phyloP scores from a whole-genome alignment of 2,888 invertebrate species.

The Epirrita christyi region DNA sequence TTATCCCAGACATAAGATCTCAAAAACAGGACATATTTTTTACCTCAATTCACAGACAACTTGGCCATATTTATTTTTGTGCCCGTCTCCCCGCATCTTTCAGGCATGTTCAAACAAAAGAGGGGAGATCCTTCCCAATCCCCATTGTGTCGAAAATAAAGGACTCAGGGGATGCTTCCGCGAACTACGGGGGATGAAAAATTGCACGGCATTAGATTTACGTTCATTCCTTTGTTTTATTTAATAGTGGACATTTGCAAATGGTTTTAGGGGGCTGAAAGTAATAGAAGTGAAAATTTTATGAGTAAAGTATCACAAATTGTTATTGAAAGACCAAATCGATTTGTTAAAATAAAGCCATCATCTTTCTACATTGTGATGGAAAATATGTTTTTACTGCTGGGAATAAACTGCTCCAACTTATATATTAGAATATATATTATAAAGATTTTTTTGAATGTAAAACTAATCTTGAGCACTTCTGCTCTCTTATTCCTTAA shows the following conservation, averaged over 20 bases:
- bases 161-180: slow-evolving; percentile 24
- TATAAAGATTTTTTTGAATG: neutral
- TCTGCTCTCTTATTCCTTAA: too few species aligned
- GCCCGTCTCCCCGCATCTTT: slow-evolving; percentile 14
- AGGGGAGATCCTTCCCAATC: slow-evolving; percentile 19
- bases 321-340: neutral
- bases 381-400: neutral
- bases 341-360: neutral
- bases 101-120: slow-evolving; percentile 36
- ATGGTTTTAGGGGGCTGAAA: slow-evolving; percentile 5
- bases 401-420: neutral
- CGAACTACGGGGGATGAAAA: slow-evolving; percentile 33
- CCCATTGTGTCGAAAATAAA: slow-evolving; percentile 36
- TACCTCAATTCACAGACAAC: neutral
- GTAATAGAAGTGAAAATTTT: neutral
- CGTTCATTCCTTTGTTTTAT: slow-evolving; percentile 32
- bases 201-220: slow-evolving; percentile 38
- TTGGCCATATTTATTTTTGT: slow-evolving; percentile 20
- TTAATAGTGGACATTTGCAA: slow-evolving; percentile 27
- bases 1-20: too few species aligned
- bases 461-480: slow-evolving; percentile 2
- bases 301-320: neutral
- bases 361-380: neutral
- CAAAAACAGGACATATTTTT: too few species aligned
- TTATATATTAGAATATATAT: too few species aligned